phyloP scores from a whole-genome alignment of 2,113 vertebrate species.

The Menidia beryllina region DNA sequence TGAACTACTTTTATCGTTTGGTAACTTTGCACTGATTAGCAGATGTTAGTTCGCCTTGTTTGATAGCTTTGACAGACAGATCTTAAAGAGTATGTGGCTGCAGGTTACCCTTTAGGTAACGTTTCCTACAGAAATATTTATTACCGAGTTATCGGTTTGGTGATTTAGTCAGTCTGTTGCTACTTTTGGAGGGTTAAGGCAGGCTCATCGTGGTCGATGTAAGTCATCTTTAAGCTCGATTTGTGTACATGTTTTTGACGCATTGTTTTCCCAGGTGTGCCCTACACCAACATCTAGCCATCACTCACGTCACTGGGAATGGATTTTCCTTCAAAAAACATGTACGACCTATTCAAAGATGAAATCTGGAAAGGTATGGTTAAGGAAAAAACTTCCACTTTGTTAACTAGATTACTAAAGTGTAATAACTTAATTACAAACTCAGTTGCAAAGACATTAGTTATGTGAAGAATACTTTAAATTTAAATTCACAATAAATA shows the following conservation, averaged over 20 bases:
- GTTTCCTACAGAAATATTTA: neutral
- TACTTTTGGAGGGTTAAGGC: neutral
- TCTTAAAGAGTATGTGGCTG: neutral
- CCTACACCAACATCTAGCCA: neutral
- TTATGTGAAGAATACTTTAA: neutral
- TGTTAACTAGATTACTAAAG: neutral
- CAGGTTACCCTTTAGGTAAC: neutral
- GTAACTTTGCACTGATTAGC: neutral
- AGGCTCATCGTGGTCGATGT: neutral
- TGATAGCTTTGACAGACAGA: neutral
- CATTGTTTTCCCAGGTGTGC: constrained; percentile 23
- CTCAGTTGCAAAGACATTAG: too few relatives aligned
- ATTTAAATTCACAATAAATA: neutral
- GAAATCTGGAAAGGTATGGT: constrained; percentile 63
- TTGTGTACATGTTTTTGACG: neutral
- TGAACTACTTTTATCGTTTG: neutral
- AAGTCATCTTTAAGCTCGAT: neutral
- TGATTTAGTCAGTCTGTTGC: neutral
- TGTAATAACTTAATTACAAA: neutral
- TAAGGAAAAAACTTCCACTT: neutral
- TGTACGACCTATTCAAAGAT: constrained; percentile 77
- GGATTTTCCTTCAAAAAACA: constrained; percentile 59
- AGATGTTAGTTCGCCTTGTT: neutral
- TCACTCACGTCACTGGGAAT: constrained; percentile 10
- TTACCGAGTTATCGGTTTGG: neutral